Base-by-base conservation (phyloP, 2,888 invertebrate genomes). In the Plemyria rubiginata region DNA sequence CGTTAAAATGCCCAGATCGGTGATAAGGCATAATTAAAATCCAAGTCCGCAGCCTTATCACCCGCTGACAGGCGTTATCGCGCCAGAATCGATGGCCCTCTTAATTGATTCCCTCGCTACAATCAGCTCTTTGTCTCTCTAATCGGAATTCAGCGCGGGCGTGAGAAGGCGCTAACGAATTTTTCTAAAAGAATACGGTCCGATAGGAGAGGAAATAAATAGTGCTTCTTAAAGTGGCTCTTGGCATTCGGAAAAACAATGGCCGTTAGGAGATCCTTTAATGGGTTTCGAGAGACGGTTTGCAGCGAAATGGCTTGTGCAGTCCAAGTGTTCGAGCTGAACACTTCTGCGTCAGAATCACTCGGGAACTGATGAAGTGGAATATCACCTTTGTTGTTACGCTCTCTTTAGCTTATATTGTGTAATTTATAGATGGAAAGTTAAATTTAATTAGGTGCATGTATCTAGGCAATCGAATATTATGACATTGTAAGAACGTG, bases 101-200 rank as follows among this genome's bases (percentile, higher is more conserved):
- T 91, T 92, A 92, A 92, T 92, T 92, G 92, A 91, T 91, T 91
- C 86, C 79, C 85, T 76, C 80, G 77, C 83, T 77, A 82, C 86
- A 86, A 84, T 82, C 84, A 82, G 73, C 79, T 80, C 87, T 89
- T 90, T 90, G 90, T 90, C 87, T 82, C 82, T 83, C 85, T 85
- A 86, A 87, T 90, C 85, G 87, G 80, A 82, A 88, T 90, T 88
- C 88, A 83, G 77, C 72, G 68, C 73, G 76, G 71, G 85, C 74
- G 76, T 13, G 8, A 36, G 50, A 13, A 2, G 46, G 46, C 46
- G 46, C 79, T 81, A 83, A 82, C 81, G 84, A 86, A 79, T 87
- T 87, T 86, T 85, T 82, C 81, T 84, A 77, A 66, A 86, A 82
- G 81, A 84, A 82, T 76, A 75, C 75, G 67, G 76, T 70, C 74